Conservation (phyloP, 2,797 vertebrate genomes). For the Hephaestus fuliginosus region DNA sequence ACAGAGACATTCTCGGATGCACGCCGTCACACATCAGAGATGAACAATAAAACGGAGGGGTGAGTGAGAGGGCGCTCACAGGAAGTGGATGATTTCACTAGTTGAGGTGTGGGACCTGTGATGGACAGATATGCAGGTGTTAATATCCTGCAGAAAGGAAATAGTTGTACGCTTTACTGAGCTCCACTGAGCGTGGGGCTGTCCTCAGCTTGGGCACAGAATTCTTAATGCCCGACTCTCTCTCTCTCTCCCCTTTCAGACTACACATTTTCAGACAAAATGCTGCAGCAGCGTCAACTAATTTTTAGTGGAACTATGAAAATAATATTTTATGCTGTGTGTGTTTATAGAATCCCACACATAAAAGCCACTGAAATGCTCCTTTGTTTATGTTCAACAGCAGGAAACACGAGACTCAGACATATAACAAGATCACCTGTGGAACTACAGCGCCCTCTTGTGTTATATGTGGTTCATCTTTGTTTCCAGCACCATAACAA, state of each 20-base stretch:
- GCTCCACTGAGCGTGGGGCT: slow-evolving; percentile 45
- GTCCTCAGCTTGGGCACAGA: slow-evolving; percentile 32
- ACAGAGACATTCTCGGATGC: slow-evolving; percentile 66
- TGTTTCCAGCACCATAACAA: neutral
- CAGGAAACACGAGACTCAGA: slow-evolving; percentile 16
- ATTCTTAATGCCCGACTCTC: slow-evolving; percentile 49
- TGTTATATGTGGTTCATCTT: slow-evolving; percentile 45
- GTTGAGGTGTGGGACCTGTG: slow-evolving; percentile 64
- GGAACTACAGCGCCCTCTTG: slow-evolving; percentile 75
- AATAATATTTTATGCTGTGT: neutral
- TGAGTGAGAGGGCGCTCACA: slow-evolving; percentile 70
- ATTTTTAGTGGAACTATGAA: neutral
- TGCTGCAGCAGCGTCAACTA: neutral
- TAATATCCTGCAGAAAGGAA: slow-evolving; percentile 76
- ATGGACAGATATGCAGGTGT: slow-evolving; percentile 69
- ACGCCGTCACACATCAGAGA: slow-evolving; percentile 79
- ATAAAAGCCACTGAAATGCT: slow-evolving; percentile 13
- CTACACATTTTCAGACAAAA: neutral
- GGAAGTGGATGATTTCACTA: slow-evolving; percentile 77
- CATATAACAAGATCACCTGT: slow-evolving; percentile 1
- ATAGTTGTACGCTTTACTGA: slow-evolving; percentile 64
- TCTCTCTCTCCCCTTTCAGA: neutral
- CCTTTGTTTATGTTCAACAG: slow-evolving; percentile 41
- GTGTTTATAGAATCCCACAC: neutral
- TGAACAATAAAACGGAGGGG: slow-evolving; percentile 77